A percentile compares a stretch with the other conserved stretches of the same genome.
These are phyloP conservation scores for Holothuria scabra DNA, from an alignment of 53 echinoderm and acorn worm genomes.

Conservation along the genomic window DNA sequence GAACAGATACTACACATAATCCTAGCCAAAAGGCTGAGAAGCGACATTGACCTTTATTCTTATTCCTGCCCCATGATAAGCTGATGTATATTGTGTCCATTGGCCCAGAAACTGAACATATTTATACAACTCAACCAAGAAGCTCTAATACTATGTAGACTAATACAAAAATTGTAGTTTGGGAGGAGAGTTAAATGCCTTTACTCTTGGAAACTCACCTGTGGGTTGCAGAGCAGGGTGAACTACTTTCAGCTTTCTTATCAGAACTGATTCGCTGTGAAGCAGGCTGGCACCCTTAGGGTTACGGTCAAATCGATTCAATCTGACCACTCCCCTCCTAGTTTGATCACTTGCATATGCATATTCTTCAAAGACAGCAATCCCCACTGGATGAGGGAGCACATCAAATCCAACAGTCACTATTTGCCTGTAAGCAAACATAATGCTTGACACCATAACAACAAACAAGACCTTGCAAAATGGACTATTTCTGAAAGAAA, in stretches of 20 bases:
- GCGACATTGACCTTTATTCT: too few species aligned
- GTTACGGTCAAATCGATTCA: constrained; percentile 61
- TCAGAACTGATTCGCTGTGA: constrained; percentile 1
- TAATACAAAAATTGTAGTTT: too few species aligned
- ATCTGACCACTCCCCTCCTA: constrained; percentile 45
- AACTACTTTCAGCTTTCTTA: constrained; percentile 50
- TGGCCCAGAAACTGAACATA: too few species aligned
- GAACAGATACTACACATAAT: too few species aligned
- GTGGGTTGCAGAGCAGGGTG: constrained; percentile 69
- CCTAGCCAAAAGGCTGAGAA: too few species aligned
- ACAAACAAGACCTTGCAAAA: too few species aligned
- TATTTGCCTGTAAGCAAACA: constrained; percentile 58
- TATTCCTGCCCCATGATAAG: too few species aligned
- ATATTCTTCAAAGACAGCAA: constrained; percentile 70
- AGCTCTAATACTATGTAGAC: too few species aligned
- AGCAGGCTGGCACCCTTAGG: constrained; percentile 13
- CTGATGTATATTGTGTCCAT: too few species aligned
- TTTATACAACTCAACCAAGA: too few species aligned
- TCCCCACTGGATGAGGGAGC: constrained; percentile 57
- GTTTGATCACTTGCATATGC: constrained; percentile 68
- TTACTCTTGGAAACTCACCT: constrained; percentile 48
- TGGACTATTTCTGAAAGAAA: too few species aligned
- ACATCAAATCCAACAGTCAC: constrained; percentile 55
- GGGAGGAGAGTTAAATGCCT: too few species aligned
- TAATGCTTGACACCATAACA: neutral